Conservation (phyloP, 2,888 invertebrate genomes). For the Gastracanthus pulcherrimus region DNA sequence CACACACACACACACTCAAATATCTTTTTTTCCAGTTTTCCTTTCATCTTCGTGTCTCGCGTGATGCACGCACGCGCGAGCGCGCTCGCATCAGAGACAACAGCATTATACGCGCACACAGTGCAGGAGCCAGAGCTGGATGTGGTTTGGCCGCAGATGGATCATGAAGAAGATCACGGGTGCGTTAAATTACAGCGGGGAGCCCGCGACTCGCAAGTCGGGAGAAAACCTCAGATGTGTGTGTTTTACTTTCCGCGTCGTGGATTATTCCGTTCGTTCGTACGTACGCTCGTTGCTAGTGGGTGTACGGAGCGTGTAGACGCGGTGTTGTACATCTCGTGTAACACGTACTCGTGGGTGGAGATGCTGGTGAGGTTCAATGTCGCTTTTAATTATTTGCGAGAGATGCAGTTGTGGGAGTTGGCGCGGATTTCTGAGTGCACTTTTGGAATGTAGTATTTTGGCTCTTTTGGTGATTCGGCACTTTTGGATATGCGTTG, state of each 20-base stretch:
- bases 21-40: constrained; percentile 1
- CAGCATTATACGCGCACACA: background rate
- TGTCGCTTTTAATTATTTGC: too few species aligned
- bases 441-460: too few species aligned
- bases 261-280: background rate
- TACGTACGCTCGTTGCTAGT: too few species aligned
- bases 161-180: constrained; percentile 48
- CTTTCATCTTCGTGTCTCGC: background rate
- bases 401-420: too few species aligned
- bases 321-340: too few species aligned
- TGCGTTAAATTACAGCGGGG: constrained; percentile 54
- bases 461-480: too few species aligned
- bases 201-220: constrained; percentile 11
- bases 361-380: too few species aligned
- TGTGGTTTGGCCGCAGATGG: constrained; percentile 36
- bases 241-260: constrained; percentile 44
- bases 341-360: too few species aligned
- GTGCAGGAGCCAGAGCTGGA: background rate
- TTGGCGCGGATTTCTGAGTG: too few species aligned
- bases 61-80: constrained; percentile 28
- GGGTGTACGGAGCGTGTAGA: too few species aligned
- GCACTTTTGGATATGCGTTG: too few species aligned
- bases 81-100: background rate
- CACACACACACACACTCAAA: too few species aligned
- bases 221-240: constrained; percentile 45